These are phyloP conservation scores for Chrysoperla carnea DNA, from an alignment of 1,140 invertebrate genomes.

Conservation along the genomic window DNA sequence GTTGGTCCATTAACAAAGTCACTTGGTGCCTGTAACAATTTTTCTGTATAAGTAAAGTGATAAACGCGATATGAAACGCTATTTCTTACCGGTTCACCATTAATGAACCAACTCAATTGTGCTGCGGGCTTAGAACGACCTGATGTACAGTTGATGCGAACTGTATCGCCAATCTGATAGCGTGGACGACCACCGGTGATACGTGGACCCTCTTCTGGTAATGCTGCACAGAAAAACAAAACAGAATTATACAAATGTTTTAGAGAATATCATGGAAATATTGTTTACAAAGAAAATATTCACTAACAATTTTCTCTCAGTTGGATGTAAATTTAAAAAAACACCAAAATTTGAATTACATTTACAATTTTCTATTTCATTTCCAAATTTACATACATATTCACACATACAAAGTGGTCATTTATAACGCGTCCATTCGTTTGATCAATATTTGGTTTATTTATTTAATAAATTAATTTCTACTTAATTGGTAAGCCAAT, in stretches of 20 bases:
- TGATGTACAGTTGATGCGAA: constrained; percentile 70
- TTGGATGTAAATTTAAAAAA: too few species aligned
- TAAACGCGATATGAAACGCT: too few species aligned
- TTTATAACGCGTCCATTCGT: too few species aligned
- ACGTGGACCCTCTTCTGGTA: constrained; percentile 63
- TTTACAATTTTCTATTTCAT: too few species aligned
- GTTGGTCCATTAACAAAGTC: constrained; percentile 27
- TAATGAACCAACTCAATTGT: constrained; percentile 72
- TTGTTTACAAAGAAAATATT: neutral
- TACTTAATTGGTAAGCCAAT: too few species aligned
- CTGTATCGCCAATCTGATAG: constrained; percentile 64
- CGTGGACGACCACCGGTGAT: constrained; percentile 60
- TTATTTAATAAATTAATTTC: too few species aligned
- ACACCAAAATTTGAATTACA: too few species aligned
- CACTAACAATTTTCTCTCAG: neutral
- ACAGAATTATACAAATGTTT: neutral
- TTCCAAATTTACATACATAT: too few species aligned
- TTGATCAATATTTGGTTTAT: too few species aligned
- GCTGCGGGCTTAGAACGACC: constrained; percentile 66
- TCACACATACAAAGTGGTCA: too few species aligned
- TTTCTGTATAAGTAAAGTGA: too few species aligned
- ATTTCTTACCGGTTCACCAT: constrained; percentile 47
- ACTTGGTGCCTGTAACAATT: constrained; percentile 26
- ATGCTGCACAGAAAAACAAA: constrained; percentile 32
- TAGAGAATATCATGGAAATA: constrained; percentile 1